Percentiles rank a stretch among this genome's conserved stretches.
Evolutionary conservation across 1,140 invertebrate species (phyloP).

Genomic region (Helicoverpa zea): DNA sequence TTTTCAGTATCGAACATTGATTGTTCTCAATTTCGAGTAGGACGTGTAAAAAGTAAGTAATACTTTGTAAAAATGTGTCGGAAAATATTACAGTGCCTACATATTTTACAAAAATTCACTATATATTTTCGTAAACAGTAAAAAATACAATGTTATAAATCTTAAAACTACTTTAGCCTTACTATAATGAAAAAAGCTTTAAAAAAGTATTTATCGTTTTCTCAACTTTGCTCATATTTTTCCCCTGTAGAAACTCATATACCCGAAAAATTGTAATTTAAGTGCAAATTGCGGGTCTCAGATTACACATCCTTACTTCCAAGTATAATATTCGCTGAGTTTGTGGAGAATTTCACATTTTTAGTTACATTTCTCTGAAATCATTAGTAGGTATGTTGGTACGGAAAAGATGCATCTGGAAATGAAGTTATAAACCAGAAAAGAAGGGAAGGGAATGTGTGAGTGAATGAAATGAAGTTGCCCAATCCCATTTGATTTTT

Average conservation of each 20-base stretch:
- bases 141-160: neutral
- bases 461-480: too few relatives aligned
- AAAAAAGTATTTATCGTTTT: conserved; percentile 39
- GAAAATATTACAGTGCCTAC: conserved; percentile 32
- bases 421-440: neutral
- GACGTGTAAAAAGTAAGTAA: neutral
- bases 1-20: neutral
- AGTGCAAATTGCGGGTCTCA: conserved; percentile 44
- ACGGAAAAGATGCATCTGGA: neutral
- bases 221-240: conserved; percentile 35
- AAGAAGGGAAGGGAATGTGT: too few relatives aligned
- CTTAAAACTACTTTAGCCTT: conserved; percentile 5
- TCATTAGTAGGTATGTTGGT: neutral
- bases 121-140: too few relatives aligned
- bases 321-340: conserved; percentile 23
- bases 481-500: too few relatives aligned
- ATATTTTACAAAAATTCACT: neutral
- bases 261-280: conserved; percentile 46
- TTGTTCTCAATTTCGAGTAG: neutral
- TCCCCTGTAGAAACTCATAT: conserved; percentile 24
- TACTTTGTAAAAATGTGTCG: neutral
- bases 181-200: conserved; percentile 26
- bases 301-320: conserved; percentile 36
- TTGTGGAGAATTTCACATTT: conserved; percentile 24
- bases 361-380: conserved; percentile 24